Base-by-base conservation (phyloP, 2,888 invertebrate species). In the Heliconius sara region DNA sequence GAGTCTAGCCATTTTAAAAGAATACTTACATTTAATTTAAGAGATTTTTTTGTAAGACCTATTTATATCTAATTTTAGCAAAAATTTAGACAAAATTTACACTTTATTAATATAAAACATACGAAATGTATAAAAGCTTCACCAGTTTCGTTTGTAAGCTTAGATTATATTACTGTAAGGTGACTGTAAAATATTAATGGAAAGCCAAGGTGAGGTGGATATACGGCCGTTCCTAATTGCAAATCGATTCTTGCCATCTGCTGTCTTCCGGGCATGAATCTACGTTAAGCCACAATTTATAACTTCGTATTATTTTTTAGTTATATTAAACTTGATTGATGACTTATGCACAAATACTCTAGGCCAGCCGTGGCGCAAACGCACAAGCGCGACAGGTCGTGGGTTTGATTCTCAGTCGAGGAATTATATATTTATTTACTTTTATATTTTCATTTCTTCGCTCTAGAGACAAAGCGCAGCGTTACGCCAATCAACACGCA, bases 241-340 rank as follows among this genome's bases (percentile, higher is more conserved):
- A 85, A 91, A 92, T 92, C 91, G 90, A 92, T 92, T 84, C 70
- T 63, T 34, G 81, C 85, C 89, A 90, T 86, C 88, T 89, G 88
- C 79, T 87, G 84, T 84, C 85, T 85, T 86, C 80, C 81, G 83
- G 75, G 79, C 83, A 78, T 81, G 79, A 82, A 63, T 47, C 43
- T 30, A 47, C 39, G 30, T 30, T 66, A 82, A 81, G 80, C 79
- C 76, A 19, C 80, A 72, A 76, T 30, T 75, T 80, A 81, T 78
- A 60, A 60, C 57, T 60, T n/a, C 9, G 60, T 30, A 73, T n/a
- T 39, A 57, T 39, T 60, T 72, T 52, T 52, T 52, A 22, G 52
- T 52, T 52, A 52, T 52, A 52, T 52, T 52, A 52, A 52, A 52
- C 52, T 2, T 52, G 52, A 52, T 52, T 52, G 52, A 52, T 52